Percentiles rank a stretch among this genome's conserved stretches.
phyloP scores from a whole-genome alignment of 2,888 invertebrate species.

The Ganaspis brasiliensis region DNA sequence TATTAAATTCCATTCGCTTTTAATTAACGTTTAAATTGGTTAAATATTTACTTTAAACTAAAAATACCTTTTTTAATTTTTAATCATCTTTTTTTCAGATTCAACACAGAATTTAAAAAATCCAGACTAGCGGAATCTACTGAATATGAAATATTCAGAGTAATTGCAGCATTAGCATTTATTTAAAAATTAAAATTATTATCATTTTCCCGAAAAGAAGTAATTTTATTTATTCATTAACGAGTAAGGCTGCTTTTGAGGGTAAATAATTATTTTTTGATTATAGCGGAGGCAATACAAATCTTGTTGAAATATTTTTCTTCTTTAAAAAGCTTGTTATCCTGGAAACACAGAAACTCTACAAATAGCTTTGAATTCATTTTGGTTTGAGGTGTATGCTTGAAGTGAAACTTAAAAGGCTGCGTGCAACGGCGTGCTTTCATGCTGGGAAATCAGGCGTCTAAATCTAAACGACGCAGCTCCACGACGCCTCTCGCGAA shows the following conservation, averaged over 20 bases:
- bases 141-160: too few relatives aligned
- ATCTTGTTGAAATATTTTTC: conserved; percentile 42
- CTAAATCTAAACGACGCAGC: conserved; percentile 76
- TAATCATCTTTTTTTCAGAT: too few relatives aligned
- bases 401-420: conserved; percentile 60
- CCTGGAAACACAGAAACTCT: conserved; percentile 3
- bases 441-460: conserved; percentile 75
- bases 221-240: background rate
- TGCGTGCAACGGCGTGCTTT: conserved; percentile 67
- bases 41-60: too few relatives aligned
- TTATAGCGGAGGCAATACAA: too few relatives aligned
- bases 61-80: too few relatives aligned
- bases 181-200: conserved; percentile 36
- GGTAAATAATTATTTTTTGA: conserved; percentile 49
- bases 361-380: conserved; percentile 35
- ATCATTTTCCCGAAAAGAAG: background rate
- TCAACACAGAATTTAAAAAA: too few relatives aligned
- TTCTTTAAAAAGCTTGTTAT: background rate
- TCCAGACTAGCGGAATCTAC: too few relatives aligned
- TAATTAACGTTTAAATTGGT: too few relatives aligned
- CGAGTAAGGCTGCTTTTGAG: background rate
- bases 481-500: conserved; percentile 67
- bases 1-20: too few relatives aligned
- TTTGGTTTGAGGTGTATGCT: conserved; percentile 27
- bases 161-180: too few relatives aligned